These are phyloP conservation scores for Alcis repandata DNA, from an alignment of 2,888 invertebrate genomes.

Conservation along the genomic window DNA sequence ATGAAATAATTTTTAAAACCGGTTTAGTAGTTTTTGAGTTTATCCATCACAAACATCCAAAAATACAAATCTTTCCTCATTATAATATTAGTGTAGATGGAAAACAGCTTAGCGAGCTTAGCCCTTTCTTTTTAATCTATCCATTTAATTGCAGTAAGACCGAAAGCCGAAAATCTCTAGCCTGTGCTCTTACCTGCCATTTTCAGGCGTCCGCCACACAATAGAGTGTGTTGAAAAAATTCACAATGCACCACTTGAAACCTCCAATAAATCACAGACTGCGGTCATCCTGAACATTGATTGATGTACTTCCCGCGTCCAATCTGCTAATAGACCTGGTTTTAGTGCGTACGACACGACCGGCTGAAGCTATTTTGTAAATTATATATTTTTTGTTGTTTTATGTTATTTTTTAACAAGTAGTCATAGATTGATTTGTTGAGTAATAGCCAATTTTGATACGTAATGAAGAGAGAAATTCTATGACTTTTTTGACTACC, in stretches of 20 bases:
- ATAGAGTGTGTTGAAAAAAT: slow-evolving; percentile 40
- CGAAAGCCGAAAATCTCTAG: background rate
- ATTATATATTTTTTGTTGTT: background rate
- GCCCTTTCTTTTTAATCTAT: background rate
- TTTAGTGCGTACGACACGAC: slow-evolving; percentile 35
- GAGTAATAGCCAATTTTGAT: too few relatives aligned
- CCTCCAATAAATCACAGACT: slow-evolving; percentile 51
- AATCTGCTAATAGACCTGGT: slow-evolving; percentile 61
- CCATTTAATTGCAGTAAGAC: background rate
- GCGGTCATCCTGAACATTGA: slow-evolving; percentile 55
- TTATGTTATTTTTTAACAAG: too few relatives aligned
- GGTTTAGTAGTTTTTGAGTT: too few relatives aligned
- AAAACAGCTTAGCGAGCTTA: background rate
- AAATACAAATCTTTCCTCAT: too few relatives aligned
- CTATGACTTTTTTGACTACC: too few relatives aligned
- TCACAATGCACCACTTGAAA: slow-evolving; percentile 55
- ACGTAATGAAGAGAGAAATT: too few relatives aligned
- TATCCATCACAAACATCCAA: too few relatives aligned
- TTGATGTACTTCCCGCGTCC: slow-evolving; percentile 57
- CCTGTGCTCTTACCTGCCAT: slow-evolving; percentile 9
- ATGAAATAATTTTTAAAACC: too few relatives aligned
- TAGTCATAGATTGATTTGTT: background rate
- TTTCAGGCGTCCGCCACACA: slow-evolving; percentile 37
- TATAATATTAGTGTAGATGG: too few relatives aligned
- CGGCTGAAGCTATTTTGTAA: background rate